phyloP scores from a whole-genome alignment of 2,797 vertebrate species.

The Hippopotamyrus pictus region DNA sequence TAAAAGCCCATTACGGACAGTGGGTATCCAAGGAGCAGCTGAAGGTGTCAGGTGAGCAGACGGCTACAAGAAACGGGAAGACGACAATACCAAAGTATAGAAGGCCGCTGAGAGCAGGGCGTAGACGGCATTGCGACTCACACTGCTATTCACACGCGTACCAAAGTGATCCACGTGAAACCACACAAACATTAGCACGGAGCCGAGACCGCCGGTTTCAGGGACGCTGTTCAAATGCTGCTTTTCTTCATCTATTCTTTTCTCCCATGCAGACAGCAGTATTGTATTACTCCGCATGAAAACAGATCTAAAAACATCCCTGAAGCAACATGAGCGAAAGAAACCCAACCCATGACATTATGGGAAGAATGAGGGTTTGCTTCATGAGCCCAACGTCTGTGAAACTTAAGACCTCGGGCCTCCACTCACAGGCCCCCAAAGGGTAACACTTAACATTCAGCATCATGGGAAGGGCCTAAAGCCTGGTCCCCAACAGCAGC shows the following conservation, averaged over 20 bases:
- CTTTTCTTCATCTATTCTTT: not conserved
- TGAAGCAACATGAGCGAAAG: conserved; percentile 4
- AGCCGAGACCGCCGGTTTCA: not conserved
- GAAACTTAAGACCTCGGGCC: not conserved
- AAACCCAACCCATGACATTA: conserved; percentile 12
- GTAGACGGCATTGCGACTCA: not conserved
- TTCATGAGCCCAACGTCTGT: not conserved
- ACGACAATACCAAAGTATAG: not conserved
- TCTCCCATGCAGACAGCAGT: not conserved
- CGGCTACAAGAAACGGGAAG: not conserved
- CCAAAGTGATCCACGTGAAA: not conserved
- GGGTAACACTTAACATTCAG: not conserved
- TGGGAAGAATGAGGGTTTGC: not conserved
- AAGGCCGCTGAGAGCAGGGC: not conserved
- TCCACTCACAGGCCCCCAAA: not conserved
- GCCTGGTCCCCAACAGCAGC: not conserved
- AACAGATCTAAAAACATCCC: conserved; percentile 9
- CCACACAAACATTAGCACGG: not conserved
- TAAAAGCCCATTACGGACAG: not conserved
- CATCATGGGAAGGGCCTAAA: not conserved
- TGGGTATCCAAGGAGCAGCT: not conserved
- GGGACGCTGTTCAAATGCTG: not conserved
- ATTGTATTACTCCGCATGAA: conserved; percentile 1
- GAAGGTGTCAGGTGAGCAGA: not conserved
- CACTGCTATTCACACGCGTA: not conserved